Evolutionary conservation across 2,797 vertebrate genomes (phyloP).

Genomic region (Aplochiton taeniatus): DNA sequence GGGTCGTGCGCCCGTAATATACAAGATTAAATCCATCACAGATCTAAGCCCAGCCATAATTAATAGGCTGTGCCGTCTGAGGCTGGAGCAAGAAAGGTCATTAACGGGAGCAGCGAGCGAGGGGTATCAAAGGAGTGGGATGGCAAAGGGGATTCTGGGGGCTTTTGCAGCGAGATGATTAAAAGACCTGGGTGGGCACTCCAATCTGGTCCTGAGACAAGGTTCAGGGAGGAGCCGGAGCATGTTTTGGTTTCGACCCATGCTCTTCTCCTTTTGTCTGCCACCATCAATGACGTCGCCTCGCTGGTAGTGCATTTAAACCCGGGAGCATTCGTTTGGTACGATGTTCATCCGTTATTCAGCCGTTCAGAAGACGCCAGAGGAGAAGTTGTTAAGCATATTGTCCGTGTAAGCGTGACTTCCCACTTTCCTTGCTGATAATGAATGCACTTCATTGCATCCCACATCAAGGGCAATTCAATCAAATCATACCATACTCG

Average conservation of each 20-base stretch:
- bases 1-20: constrained; percentile 76
- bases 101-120: constrained; percentile 48
- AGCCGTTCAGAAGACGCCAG: background rate
- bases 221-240: constrained; percentile 25
- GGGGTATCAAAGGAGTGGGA: constrained; percentile 53
- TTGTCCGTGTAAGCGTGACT: background rate
- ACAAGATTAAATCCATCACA: constrained; percentile 83
- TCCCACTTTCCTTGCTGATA: constrained; percentile 15
- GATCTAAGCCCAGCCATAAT: constrained; percentile 72
- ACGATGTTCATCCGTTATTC: too few species aligned
- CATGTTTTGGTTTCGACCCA: constrained; percentile 29
- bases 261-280: constrained; percentile 23
- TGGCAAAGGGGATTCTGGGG: constrained; percentile 60
- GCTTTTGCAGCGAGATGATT: constrained; percentile 58
- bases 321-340: background rate
- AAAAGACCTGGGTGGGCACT: constrained; percentile 64
- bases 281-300: constrained; percentile 15
- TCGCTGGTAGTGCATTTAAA: constrained; percentile 34
- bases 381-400: background rate
- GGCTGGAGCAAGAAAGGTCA: constrained; percentile 61
- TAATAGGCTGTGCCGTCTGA: constrained; percentile 69
- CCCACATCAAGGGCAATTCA: constrained; percentile 36
- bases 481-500: constrained; percentile 32
- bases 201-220: constrained; percentile 51
- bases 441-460: constrained; percentile 43